These are phyloP conservation scores for Eucidaris tribuloides DNA, from an alignment of 35 echinoderm and acorn worm genomes.

Conservation along the genomic window DNA sequence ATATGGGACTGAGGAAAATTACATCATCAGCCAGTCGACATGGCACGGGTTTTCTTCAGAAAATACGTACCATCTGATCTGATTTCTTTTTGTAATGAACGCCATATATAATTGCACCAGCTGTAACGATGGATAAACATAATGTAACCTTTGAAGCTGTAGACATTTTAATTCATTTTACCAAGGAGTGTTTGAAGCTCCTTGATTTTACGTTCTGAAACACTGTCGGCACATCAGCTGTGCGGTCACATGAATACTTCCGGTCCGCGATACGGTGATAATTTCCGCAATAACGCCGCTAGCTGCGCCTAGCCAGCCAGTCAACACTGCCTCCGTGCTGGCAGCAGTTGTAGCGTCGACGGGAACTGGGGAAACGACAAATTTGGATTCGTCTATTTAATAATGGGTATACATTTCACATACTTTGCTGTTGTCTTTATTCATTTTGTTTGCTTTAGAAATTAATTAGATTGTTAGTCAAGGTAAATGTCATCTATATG, in stretches of 20 bases:
- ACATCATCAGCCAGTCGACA: background rate
- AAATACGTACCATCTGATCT: conserved; percentile 47
- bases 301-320: background rate
- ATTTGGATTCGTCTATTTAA: background rate
- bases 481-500: too few species aligned
- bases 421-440: too few species aligned
- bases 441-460: too few species aligned
- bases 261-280: background rate
- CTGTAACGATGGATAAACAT: conserved; percentile 43
- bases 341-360: background rate
- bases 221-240: background rate
- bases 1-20: too few species aligned
- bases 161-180: conserved; percentile 40
- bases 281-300: background rate
- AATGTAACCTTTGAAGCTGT: conserved; percentile 68
- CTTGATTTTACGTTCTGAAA: background rate
- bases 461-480: too few species aligned
- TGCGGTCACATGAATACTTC: background rate
- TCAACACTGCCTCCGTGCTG: background rate
- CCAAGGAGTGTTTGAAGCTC: background rate
- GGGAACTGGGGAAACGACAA: background rate
- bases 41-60: background rate
- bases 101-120: conserved; percentile 50
- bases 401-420: too few species aligned
- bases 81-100: conserved; percentile 64